phyloP scores from a whole-genome alignment of 2,113 vertebrate genomes.

The Zapus hudsonius region DNA sequence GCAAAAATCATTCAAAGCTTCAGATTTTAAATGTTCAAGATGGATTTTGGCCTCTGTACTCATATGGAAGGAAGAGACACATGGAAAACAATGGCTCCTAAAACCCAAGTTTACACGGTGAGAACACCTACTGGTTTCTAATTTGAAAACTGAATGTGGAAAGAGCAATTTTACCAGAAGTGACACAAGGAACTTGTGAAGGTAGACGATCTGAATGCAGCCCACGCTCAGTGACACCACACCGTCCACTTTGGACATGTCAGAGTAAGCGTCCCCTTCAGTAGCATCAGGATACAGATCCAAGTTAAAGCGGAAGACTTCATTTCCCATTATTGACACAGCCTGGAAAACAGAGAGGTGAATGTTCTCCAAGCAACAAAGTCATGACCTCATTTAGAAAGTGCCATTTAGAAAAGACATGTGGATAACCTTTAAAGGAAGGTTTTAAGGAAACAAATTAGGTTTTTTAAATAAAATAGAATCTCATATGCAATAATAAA shows the following conservation, averaged over 20 bases:
- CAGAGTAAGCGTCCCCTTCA: conserved; percentile 90
- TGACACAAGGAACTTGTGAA: conserved; percentile 95
- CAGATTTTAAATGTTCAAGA: conserved; percentile 12
- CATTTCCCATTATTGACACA: conserved; percentile 96
- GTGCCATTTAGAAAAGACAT: neutral
- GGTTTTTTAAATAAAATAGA: conserved; percentile 30
- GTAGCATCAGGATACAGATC: conserved; percentile 91
- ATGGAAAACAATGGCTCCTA: conserved; percentile 1
- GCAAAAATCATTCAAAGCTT: conserved; percentile 35
- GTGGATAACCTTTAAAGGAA: conserved; percentile 34
- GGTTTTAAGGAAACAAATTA: conserved; percentile 10
- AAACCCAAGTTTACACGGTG: neutral
- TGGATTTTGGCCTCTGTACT: neutral
- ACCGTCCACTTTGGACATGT: conserved; percentile 94
- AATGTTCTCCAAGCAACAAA: conserved; percentile 14
- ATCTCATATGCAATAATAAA: neutral
- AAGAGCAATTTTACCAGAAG: conserved; percentile 89
- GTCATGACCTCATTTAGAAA: conserved; percentile 47
- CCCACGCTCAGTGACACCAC: conserved; percentile 91
- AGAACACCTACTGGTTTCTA: neutral
- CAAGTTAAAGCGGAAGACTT: conserved; percentile 96
- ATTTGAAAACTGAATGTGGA: conserved; percentile 5
- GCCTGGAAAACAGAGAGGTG: conserved; percentile 85
- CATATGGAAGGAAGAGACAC: neutral
- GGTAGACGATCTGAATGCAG: conserved; percentile 96